phyloP scores from a whole-genome alignment of 2,797 vertebrate species.

The Gymnothorax reevesii region DNA sequence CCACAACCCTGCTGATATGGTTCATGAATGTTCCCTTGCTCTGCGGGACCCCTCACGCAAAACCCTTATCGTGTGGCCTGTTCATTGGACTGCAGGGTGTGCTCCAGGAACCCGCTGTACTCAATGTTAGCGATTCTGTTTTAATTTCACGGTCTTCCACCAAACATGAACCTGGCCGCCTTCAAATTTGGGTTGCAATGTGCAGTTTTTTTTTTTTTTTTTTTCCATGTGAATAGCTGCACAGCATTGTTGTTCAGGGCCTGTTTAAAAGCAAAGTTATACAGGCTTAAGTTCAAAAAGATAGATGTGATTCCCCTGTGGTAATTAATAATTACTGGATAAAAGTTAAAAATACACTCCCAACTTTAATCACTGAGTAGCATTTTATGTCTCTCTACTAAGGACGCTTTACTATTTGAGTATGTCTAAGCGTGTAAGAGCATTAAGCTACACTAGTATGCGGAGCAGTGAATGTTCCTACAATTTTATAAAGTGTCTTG shows the following conservation, averaged over 20 bases:
- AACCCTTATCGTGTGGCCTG: not conserved
- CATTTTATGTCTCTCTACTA: not conserved
- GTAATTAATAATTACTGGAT: not conserved
- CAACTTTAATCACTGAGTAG: no score
- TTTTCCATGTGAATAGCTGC: not conserved
- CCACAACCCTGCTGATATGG: not conserved
- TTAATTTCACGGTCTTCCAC: slow-evolving; percentile 8
- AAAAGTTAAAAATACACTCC: no score
- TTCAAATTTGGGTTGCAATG: not conserved
- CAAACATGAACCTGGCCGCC: not conserved
- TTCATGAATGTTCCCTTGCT: not conserved
- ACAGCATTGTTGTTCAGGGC: not conserved
- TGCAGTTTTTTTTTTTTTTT: not conserved
- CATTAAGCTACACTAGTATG: not conserved
- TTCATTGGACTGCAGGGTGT: not conserved
- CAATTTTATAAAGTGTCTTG: not conserved
- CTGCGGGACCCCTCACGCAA: not conserved
- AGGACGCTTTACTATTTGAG: not conserved
- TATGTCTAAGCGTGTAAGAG: not conserved
- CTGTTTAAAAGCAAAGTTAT: not conserved
- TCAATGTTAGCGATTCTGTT: not conserved
- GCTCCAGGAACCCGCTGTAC: not conserved
- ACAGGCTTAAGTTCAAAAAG: not conserved
- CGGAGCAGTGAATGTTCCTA: not conserved
- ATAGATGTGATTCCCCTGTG: not conserved